Evolutionary conservation across 1,140 invertebrate genomes (phyloP).

Genomic region (Microvelia longipes): DNA sequence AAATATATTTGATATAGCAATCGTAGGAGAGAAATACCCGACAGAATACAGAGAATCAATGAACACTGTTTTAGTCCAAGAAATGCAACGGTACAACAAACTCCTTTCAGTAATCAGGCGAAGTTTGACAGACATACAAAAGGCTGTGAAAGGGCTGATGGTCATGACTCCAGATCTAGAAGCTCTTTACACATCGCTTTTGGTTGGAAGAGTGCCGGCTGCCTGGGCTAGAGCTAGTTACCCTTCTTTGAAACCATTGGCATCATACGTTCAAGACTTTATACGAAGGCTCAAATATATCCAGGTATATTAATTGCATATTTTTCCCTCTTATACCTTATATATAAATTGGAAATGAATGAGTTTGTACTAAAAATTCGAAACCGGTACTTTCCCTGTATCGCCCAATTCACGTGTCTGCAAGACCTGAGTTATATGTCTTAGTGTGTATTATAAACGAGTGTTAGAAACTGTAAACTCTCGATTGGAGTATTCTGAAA

Average conservation of each 20-base stretch:
- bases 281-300: slow-evolving; percentile 60
- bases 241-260: slow-evolving; percentile 76
- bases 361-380: too few species aligned
- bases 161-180: slow-evolving; percentile 76
- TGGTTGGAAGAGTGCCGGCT: slow-evolving; percentile 57
- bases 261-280: slow-evolving; percentile 73
- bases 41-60: slow-evolving; percentile 76
- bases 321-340: too few species aligned
- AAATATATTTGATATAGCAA: slow-evolving; percentile 53
- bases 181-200: slow-evolving; percentile 45
- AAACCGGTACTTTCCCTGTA: too few species aligned
- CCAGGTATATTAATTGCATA: slow-evolving; percentile 25
- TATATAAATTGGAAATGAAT: too few species aligned
- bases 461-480: too few species aligned
- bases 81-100: slow-evolving; percentile 78
- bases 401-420: too few species aligned
- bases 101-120: slow-evolving; percentile 44
- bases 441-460: too few species aligned
- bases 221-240: slow-evolving; percentile 72
- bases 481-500: too few species aligned
- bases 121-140: slow-evolving; percentile 54
- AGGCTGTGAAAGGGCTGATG: slow-evolving; percentile 69
- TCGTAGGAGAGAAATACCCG: slow-evolving; percentile 51
- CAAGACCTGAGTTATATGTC: too few species aligned
- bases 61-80: slow-evolving; percentile 86